Evolutionary conservation across 2,888 invertebrate species (phyloP), one percentile per base, ranked within the genome.

Genomic region (Andrena bucephala): DNA sequence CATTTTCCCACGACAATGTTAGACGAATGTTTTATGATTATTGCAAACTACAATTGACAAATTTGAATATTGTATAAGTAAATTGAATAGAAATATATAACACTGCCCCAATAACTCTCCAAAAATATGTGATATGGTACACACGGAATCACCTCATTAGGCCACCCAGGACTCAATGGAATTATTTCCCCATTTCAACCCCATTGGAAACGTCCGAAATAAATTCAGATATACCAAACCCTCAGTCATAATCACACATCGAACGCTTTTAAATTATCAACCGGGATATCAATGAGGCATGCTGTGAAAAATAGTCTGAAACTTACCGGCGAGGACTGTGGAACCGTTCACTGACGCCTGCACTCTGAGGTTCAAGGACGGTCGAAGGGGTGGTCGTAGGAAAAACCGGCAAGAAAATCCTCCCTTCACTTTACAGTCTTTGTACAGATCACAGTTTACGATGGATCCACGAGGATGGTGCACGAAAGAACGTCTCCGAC

Each of bases 301-400:
- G 6, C 27, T 1, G 29, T 29, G 6, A 48, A 7, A 31, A 4
- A n/a, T 8, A 67, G 13, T 67, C n/a, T 16, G 2, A 29, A 13
- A 76, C 76, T 76, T 42, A 76, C 33, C 59, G 36, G n/a, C 36
- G 33, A 59, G 3, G 57, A 24, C 59, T 42, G 27, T n/a, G 20
- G 24, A 24, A 33, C 52, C 54, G 68, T 67, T 27, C 67, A 57
- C 54, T 36, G 66, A 36, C 52, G 36, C 27, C 62, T n/a, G 24
- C 27, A 8, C 31, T 50, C 52, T n/a, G 50, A 66, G 29, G 50
- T 59, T 42, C 59, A 72, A 66, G 73, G 50, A 50, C 27, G 5
- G 65, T 72, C 48, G 8, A 1, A 10, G 29, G 48, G 16, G 27
- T 20, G 50, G 16, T 29, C 13, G 31, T 5, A 27, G 8, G 5